Percentiles rank a stretch among this genome's conserved stretches.
These are phyloP conservation scores for Cantharis nigra DNA, from an alignment of 2,888 invertebrate genomes.

Conservation along the genomic window DNA sequence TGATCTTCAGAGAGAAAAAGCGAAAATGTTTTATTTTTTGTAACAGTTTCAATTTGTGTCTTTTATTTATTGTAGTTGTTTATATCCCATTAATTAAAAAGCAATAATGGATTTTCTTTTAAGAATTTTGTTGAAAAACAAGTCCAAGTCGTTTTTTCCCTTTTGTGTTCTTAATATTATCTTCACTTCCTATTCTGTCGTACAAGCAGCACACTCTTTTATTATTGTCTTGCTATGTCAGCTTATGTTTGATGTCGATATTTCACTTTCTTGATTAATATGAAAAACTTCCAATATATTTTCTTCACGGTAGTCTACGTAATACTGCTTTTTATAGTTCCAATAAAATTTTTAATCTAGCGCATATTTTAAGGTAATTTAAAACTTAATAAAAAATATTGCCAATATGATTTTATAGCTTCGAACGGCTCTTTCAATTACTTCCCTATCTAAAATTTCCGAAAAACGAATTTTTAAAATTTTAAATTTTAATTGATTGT, in stretches of 20 bases:
- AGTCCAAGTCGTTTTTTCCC: not conserved
- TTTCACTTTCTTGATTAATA: conserved; percentile 24
- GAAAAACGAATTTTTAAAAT: too few species aligned
- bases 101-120: conserved; percentile 1
- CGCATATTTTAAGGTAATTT: not conserved
- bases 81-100: conserved; percentile 4
- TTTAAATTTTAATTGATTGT: too few species aligned
- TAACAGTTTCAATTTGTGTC: not conserved
- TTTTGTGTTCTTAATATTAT: conserved; percentile 6
- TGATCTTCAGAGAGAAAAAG: not conserved
- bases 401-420: not conserved
- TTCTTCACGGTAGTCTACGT: not conserved
- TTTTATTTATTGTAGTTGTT: not conserved
- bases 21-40: not conserved
- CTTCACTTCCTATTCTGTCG: conserved; percentile 15
- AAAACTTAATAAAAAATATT: not conserved
- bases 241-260: conserved; percentile 19
- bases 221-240: conserved; percentile 17
- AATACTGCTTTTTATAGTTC: not conserved
- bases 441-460: too few species aligned
- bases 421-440: not conserved
- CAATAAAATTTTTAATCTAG: not conserved
- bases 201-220: conserved; percentile 17
- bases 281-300: conserved; percentile 8
- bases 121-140: not conserved